A percentile compares a stretch with the other conserved stretches of the same genome.
Evolutionary conservation across 2,888 invertebrate species (phyloP).

Genomic region (Sphaerophoria rueppellii): DNA sequence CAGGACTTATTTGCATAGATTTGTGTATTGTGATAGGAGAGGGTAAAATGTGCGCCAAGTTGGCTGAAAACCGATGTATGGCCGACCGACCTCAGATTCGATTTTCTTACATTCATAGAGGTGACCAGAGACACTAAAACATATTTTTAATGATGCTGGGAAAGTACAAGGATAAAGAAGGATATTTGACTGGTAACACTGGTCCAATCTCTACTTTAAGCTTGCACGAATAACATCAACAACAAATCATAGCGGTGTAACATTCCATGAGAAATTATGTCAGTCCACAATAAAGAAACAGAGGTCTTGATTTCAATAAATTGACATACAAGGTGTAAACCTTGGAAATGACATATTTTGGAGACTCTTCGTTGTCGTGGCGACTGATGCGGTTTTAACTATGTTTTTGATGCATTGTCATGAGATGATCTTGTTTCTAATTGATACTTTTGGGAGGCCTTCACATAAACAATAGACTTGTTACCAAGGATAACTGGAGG

Average conservation of each 20-base stretch:
- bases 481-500: not conserved
- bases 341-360: too few relatives aligned
- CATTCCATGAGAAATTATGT: constrained; percentile 58
- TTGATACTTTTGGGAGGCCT: not conserved
- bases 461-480: not conserved
- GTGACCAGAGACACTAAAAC: constrained; percentile 29
- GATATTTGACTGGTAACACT: constrained; percentile 7
- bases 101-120: constrained; percentile 46
- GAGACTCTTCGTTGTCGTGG: too few relatives aligned
- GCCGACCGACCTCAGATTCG: constrained; percentile 59
- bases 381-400: too few relatives aligned
- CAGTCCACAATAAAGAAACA: constrained; percentile 25
- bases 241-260: constrained; percentile 56
- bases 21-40: constrained; percentile 65
- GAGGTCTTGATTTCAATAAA: too few relatives aligned
- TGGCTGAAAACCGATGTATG: constrained; percentile 20
- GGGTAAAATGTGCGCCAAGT: constrained; percentile 29
- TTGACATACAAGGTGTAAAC: too few relatives aligned
- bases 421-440: too few relatives aligned
- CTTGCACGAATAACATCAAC: constrained; percentile 59
- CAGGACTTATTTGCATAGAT: constrained; percentile 68
- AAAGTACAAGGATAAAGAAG: not conserved
- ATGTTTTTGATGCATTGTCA: too few relatives aligned
- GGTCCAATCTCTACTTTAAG: constrained; percentile 40
- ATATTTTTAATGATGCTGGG: not conserved